Evolutionary conservation across 2,888 invertebrate species (phyloP).

Genomic region (Gordius sp.): DNA sequence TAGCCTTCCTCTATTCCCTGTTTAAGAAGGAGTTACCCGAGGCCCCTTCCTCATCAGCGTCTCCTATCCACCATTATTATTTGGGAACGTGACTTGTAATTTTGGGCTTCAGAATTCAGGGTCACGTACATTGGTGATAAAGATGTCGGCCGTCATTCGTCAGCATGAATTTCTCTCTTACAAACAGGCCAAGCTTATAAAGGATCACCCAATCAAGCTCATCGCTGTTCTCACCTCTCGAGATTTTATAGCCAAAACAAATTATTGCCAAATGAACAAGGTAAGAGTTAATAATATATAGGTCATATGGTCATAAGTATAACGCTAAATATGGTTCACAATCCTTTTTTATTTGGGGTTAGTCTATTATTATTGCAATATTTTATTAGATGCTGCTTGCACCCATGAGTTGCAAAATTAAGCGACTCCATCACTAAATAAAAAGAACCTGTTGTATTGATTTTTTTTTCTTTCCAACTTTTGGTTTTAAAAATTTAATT

Average conservation of each 20-base stretch:
- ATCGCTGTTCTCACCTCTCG: conserved; percentile 91
- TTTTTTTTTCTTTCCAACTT: no score
- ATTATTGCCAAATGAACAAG: no score
- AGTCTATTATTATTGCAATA: no score
- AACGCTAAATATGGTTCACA: no score
- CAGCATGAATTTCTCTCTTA: conserved; percentile 48
- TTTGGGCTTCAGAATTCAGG: conserved; percentile 95
- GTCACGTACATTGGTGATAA: conserved; percentile 52
- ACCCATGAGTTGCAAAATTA: no score
- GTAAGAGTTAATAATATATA: no score
- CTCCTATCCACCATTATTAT: conserved; percentile 95
- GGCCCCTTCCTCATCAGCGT: conserved; percentile 90
- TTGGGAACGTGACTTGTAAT: conserved; percentile 97
- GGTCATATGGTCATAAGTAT: no score
- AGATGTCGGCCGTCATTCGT: conserved; percentile 56
- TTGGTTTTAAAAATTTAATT: no score
- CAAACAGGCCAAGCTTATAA: conserved; percentile 19
- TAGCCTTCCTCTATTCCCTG: conserved; percentile 83
- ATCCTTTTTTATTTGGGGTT: no score
- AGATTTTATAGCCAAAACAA: conserved; percentile 76
- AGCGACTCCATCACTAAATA: no score
- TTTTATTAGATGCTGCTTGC: no score
- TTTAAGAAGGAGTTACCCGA: conserved; percentile 53
- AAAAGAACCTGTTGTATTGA: no score
- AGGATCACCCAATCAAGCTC: conserved; percentile 48